Conservation (phyloP, 2,113 vertebrate species). For the Carettochelys insculpta region DNA sequence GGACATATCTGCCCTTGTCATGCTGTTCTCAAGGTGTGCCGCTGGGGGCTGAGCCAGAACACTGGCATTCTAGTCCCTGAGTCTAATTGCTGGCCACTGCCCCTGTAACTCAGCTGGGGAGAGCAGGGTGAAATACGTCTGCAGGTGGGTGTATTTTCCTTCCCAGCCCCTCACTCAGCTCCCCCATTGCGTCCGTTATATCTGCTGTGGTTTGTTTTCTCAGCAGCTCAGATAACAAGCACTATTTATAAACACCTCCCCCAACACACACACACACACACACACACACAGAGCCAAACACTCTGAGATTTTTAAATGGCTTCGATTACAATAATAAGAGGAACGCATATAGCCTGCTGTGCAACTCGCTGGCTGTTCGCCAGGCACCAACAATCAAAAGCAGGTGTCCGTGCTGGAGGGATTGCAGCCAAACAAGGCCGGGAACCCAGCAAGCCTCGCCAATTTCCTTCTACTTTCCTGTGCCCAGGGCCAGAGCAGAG, state of each 20-base stretch:
- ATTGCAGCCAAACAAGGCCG: not conserved
- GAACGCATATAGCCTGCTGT: not conserved
- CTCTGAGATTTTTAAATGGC: not conserved
- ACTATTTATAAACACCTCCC: not conserved
- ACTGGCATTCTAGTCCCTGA: too few relatives aligned
- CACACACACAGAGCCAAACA: too few relatives aligned
- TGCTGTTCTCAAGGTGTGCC: too few relatives aligned
- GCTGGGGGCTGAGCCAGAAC: too few relatives aligned
- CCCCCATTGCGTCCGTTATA: not conserved
- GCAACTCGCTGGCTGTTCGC: not conserved
- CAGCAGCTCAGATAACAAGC: not conserved
- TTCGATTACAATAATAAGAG: not conserved
- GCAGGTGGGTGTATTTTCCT: not conserved
- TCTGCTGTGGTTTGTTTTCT: not conserved
- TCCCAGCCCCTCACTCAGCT: constrained; percentile 4
- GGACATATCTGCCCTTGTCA: not conserved
- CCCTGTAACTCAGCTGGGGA: not conserved
- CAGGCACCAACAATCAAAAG: not conserved
- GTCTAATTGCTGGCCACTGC: too few relatives aligned
- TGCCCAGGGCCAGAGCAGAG: not conserved
- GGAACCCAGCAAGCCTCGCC: not conserved
- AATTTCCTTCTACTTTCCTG: not conserved
- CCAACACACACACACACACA: accelerated
- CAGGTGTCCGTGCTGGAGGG: not conserved
- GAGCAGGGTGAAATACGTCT: too few relatives aligned